Evolutionary conservation across 2,888 invertebrate species (phyloP), one percentile per base, ranked within the genome.

Genomic region (Ichneumoninae sp.): DNA sequence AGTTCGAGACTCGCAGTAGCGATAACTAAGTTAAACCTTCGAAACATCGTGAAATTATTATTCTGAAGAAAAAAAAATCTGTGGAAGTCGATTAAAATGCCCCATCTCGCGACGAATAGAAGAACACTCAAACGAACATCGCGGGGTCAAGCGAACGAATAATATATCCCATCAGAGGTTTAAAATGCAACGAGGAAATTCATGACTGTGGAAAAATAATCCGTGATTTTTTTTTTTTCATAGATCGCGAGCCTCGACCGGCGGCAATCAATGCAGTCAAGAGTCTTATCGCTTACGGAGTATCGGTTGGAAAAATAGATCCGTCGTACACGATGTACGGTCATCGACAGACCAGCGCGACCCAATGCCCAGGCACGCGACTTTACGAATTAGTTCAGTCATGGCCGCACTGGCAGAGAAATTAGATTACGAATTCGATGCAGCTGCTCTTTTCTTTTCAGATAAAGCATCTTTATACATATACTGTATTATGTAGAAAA

Each of bases 241-340:
- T 70, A 92, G 92, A 78, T 69, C 90, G 86, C 16, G 72, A 60
- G 44, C 92, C 92, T 0, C 88, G 88, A 16, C 26, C 70, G 3
- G 90, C 88, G 3, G 91, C 91, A 88, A 89, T 96, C 0, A 94
- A 94, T 50, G 96, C 96, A 0, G 95, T 95, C 3, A 92, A 95
- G 71, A 94, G 95, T 82, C 93, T 97, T 3, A 95, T 97, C 6
- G 91, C 94, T 3, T 93, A 95, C 71, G 97, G 97, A 0, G 95
- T 97, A 0, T 92, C 94, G 0, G 87, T 93, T 68, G 95, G 96
- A 0, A 96, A 96, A 89, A 94, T 97, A 13, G 91, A 93, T 0
- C 91, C 94, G 52, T 94, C 96, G 88, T 97, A 97, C 88, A 95
- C 95, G 89, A 90, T 97, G 16, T 94, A 96, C 66, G 96, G 95